A percentile compares a stretch with the other conserved stretches of the same genome.
Evolutionary conservation across 2,888 invertebrate species (phyloP).

Genomic region (Philhelius pedissequus): DNA sequence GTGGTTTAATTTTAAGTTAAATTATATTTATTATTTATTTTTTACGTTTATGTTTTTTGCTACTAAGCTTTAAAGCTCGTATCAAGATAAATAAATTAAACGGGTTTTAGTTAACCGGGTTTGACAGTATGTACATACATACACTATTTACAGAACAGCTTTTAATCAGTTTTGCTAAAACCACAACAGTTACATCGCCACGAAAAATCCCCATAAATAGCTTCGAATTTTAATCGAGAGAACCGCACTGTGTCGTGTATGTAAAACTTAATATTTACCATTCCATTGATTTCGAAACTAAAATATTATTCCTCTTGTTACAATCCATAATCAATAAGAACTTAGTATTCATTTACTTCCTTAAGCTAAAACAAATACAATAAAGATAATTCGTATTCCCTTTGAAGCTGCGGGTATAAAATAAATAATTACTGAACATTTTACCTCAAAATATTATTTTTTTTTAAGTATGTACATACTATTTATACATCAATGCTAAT

Average conservation of each 20-base stretch:
- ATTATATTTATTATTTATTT: no score
- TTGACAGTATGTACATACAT: no score
- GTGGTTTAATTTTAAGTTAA: no score
- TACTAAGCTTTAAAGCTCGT: no score
- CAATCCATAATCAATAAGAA: not conserved
- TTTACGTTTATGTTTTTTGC: no score
- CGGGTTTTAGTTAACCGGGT: no score
- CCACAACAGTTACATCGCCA: no score
- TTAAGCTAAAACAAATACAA: not conserved
- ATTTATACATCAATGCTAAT: not conserved
- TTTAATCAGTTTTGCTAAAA: no score
- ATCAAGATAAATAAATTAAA: no score
- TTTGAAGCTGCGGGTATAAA: not conserved
- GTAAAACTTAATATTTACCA: not conserved
- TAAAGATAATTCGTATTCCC: not conserved
- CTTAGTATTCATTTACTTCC: constrained; percentile 3
- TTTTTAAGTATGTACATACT: not conserved
- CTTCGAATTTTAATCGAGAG: not conserved
- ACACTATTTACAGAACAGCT: no score
- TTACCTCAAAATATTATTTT: not conserved
- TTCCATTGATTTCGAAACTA: not conserved
- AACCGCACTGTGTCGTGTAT: not conserved
- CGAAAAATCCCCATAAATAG: no score
- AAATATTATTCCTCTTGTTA: not conserved
- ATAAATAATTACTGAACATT: not conserved